Conservation (phyloP, 2,888 invertebrate species). For the Drosophila algonquin region DNA sequence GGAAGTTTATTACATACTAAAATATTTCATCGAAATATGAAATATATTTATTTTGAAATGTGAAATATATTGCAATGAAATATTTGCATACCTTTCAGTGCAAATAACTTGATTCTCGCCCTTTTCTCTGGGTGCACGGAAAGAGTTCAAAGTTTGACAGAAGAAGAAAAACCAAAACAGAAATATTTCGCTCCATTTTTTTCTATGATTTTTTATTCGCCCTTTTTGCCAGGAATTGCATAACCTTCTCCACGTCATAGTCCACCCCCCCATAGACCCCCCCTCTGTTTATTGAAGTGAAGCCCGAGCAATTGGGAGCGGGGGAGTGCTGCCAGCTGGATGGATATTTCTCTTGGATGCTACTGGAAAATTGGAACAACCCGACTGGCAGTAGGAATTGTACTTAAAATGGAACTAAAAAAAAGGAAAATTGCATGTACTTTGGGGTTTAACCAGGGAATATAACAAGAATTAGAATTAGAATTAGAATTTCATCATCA, state of each 20-base stretch:
- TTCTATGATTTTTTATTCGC: constrained; percentile 24
- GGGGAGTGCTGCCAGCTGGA: constrained; percentile 9
- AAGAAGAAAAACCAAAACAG: constrained; percentile 38
- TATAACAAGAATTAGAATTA: neutral
- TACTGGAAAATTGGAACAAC: constrained; percentile 23
- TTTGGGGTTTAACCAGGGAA: neutral
- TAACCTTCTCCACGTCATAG: constrained; percentile 51
- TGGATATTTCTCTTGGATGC: constrained; percentile 29
- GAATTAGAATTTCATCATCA: too few relatives aligned
- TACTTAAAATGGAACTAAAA: neutral
- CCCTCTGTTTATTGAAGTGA: constrained; percentile 1
- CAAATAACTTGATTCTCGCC: too few relatives aligned
- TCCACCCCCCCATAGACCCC: neutral
- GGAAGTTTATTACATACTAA: too few relatives aligned
- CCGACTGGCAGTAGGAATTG: constrained; percentile 1
- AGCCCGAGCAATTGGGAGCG: neutral
- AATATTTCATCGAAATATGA: too few relatives aligned
- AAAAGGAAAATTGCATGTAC: neutral
- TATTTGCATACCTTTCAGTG: too few relatives aligned
- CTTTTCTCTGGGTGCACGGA: constrained; percentile 11
- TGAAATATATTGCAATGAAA: too few relatives aligned
- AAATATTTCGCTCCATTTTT: constrained; percentile 69
- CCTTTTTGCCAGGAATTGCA: constrained; percentile 62
- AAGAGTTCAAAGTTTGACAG: constrained; percentile 69
- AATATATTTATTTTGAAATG: too few relatives aligned